Percentiles rank a stretch among this genome's conserved stretches.
phyloP scores from a whole-genome alignment of 2,888 invertebrate species.

The Mimumesa dahlbomi region DNA sequence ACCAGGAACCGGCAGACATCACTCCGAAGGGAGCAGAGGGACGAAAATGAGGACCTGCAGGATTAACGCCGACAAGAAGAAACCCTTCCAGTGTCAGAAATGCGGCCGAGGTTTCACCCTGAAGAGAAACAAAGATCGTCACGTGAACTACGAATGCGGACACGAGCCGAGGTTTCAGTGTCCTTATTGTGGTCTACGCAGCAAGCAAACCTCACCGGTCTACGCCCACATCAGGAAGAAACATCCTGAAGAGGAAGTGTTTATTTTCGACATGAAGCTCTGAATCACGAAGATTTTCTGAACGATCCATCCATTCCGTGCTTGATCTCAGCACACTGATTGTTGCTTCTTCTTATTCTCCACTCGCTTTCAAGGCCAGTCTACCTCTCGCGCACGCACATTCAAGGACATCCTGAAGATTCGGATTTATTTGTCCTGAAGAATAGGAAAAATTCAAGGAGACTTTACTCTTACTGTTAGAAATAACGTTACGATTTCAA shows the following conservation, averaged over 20 bases:
- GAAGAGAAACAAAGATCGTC: constrained; percentile 71
- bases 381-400: too few species aligned
- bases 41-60: constrained; percentile 39
- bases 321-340: too few species aligned
- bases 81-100: constrained; percentile 70
- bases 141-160: constrained; percentile 75
- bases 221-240: constrained; percentile 71
- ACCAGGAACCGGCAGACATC: constrained; percentile 29
- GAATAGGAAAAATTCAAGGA: too few species aligned
- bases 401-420: too few species aligned
- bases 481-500: too few species aligned
- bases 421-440: too few species aligned
- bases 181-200: constrained; percentile 70
- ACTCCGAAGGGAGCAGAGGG: constrained; percentile 22
- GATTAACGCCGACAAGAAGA: constrained; percentile 56
- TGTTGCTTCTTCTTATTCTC: too few species aligned
- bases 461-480: too few species aligned
- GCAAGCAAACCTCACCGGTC: constrained; percentile 70
- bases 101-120: constrained; percentile 73
- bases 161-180: constrained; percentile 73
- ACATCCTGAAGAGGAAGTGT: constrained; percentile 68
- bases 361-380: too few species aligned
- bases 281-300: constrained; percentile 36
- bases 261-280: constrained; percentile 66
- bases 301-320: too few species aligned